Conservation (phyloP, 2,797 vertebrate genomes). For the Erithacus rubecula region DNA sequence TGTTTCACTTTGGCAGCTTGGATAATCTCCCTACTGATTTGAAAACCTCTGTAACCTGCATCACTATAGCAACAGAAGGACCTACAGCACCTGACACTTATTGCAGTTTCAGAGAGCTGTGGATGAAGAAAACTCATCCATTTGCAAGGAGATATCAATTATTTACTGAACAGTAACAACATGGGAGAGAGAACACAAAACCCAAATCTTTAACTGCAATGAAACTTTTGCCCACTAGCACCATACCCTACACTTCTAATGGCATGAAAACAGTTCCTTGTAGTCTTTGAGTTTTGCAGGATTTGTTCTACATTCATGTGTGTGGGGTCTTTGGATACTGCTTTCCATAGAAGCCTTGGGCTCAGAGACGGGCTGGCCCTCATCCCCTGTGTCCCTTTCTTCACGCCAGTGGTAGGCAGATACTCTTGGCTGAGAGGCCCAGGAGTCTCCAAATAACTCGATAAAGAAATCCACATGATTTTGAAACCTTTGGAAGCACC, state of each 20-base stretch:
- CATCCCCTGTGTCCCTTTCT: background rate
- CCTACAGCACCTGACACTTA: background rate
- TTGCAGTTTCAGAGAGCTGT: background rate
- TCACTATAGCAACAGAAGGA: background rate
- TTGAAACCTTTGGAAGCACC: background rate
- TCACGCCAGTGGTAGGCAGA: fast-evolving
- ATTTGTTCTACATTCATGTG: background rate
- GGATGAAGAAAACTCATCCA: background rate
- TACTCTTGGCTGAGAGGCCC: background rate
- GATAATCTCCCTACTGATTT: background rate
- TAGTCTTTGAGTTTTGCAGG: background rate
- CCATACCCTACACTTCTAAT: background rate
- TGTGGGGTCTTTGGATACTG: fast-evolving
- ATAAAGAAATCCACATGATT: background rate
- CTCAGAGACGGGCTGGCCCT: background rate
- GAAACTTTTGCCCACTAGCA: background rate
- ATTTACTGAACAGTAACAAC: background rate
- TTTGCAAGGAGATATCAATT: background rate
- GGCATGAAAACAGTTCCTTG: background rate
- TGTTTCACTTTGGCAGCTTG: background rate
- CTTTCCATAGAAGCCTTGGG: background rate
- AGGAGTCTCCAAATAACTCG: background rate
- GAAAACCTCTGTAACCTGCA: background rate
- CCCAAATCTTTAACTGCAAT: background rate
- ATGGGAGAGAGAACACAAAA: background rate